phyloP scores from a whole-genome alignment of 2,888 invertebrate genomes.

The Drosophila paramelanica region DNA sequence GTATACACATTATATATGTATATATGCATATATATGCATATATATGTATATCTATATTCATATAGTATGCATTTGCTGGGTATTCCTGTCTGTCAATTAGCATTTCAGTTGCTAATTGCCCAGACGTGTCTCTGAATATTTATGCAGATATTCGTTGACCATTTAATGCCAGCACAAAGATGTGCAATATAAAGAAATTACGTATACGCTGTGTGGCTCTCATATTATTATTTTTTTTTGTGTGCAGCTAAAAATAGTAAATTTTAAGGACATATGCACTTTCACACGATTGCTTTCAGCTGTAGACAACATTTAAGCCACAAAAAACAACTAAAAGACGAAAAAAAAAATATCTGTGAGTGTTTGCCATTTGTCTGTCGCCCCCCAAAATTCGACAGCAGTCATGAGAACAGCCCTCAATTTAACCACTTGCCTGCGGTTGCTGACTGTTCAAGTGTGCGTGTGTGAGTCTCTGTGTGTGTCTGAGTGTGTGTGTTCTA shows the following conservation, averaged over 20 bases:
- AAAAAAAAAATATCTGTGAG: not conserved
- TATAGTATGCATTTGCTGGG: not conserved
- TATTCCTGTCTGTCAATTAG: conserved; percentile 7
- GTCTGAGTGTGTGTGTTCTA: conserved; percentile 15
- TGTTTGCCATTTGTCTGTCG: conserved; percentile 41
- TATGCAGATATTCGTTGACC: not conserved
- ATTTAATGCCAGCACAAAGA: not conserved
- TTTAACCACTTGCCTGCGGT: conserved; percentile 42
- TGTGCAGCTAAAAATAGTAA: not conserved
- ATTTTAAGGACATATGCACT: not conserved
- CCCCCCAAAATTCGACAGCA: conserved; percentile 25
- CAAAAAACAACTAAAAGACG: not conserved
- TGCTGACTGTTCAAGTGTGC: conserved; percentile 5
- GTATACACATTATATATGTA: not conserved
- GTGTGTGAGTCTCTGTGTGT: conserved; percentile 1
- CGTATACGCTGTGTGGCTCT: conserved; percentile 29
- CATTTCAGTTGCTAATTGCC: conserved; percentile 10
- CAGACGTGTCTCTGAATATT: conserved; percentile 1
- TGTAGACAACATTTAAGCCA: conserved; percentile 9
- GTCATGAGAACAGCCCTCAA: conserved; percentile 23
- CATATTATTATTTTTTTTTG: not conserved
- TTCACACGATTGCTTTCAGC: not conserved
- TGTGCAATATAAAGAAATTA: conserved; percentile 4
- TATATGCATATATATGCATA: not conserved
- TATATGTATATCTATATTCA: not conserved